phyloP scores from a whole-genome alignment of 2,113 vertebrate genomes.

The Xyrauchen texanus region DNA sequence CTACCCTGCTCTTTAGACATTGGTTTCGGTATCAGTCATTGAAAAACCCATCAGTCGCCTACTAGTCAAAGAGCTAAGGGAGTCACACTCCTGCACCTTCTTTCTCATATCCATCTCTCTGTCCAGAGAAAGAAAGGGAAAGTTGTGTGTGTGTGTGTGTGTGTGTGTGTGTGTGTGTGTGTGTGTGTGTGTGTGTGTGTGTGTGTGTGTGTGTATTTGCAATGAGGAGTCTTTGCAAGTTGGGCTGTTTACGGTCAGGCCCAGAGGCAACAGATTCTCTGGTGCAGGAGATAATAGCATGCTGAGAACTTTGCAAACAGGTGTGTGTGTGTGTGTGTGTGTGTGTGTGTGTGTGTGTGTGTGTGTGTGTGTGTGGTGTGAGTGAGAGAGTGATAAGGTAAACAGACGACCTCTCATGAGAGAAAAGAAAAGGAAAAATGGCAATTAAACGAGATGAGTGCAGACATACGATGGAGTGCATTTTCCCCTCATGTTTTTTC shows the following conservation, averaged over 20 bases:
- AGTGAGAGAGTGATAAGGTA: conserved; percentile 55
- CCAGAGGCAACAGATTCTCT: conserved; percentile 76
- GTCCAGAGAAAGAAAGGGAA: neutral
- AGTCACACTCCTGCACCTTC: too few species aligned
- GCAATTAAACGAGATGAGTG: too few species aligned
- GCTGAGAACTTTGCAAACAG: conserved; percentile 71
- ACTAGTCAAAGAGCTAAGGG: too few species aligned
- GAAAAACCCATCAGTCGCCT: too few species aligned
- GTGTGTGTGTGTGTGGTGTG: conserved; percentile 36
- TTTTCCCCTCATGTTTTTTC: too few species aligned
- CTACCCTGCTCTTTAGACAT: too few species aligned
- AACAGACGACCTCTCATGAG: conserved; percentile 52
- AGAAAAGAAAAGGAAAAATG: too few species aligned
- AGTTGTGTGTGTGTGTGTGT: too few species aligned
- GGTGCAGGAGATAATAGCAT: conserved; percentile 71
- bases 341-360: conserved; percentile 3
- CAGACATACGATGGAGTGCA: too few species aligned
- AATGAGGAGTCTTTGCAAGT: conserved; percentile 6
- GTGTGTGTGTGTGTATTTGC: conserved; percentile 7
- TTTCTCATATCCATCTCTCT: too few species aligned
- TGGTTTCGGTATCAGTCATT: too few species aligned
- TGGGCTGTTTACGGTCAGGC: conserved; percentile 67
- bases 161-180: too few species aligned
- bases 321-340: conserved; percentile 59
- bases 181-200: neutral